phyloP scores from a whole-genome alignment of 1,140 invertebrate species.

The Drosophila lini region DNA sequence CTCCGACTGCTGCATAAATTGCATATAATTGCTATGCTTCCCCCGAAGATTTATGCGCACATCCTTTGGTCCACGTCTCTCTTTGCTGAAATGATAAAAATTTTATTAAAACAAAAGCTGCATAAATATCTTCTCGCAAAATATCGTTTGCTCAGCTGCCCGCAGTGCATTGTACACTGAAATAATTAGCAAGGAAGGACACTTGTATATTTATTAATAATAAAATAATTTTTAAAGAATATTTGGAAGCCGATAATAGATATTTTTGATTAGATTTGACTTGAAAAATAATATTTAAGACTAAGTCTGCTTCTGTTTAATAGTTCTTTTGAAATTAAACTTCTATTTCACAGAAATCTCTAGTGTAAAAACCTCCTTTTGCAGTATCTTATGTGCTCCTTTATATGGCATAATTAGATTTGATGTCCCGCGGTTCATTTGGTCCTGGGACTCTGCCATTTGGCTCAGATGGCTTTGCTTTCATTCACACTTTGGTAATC shows the following conservation, averaged over 20 bases:
- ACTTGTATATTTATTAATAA: neutral
- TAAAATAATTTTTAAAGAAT: neutral
- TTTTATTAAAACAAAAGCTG: slow-evolving; percentile 82
- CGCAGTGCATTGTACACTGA: slow-evolving; percentile 46
- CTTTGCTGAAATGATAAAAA: slow-evolving; percentile 74
- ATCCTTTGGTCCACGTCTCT: slow-evolving; percentile 39
- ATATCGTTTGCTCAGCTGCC: slow-evolving; percentile 56
- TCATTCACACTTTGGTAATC: slow-evolving; percentile 78
- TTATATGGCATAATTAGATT: slow-evolving; percentile 79
- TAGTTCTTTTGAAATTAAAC: too few species aligned
- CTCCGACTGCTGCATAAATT: slow-evolving; percentile 68
- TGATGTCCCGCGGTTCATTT: slow-evolving; percentile 64
- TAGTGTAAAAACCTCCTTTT: slow-evolving; percentile 4
- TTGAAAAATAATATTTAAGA: neutral
- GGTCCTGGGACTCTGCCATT: slow-evolving; percentile 15
- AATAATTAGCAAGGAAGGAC: neutral
- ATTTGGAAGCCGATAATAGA: neutral
- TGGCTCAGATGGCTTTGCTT: slow-evolving; percentile 34
- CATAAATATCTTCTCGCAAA: slow-evolving; percentile 62
- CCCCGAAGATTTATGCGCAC: slow-evolving; percentile 68
- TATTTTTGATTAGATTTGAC: neutral
- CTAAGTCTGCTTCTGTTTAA: neutral
- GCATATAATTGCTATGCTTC: slow-evolving; percentile 74
- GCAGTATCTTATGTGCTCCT: slow-evolving; percentile 18
- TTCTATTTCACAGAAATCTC: too few species aligned